A percentile compares a stretch with the other conserved stretches of the same genome.
phyloP scores from a whole-genome alignment of 1,140 invertebrate genomes.

The Pentalonia nigronervosa region DNA sequence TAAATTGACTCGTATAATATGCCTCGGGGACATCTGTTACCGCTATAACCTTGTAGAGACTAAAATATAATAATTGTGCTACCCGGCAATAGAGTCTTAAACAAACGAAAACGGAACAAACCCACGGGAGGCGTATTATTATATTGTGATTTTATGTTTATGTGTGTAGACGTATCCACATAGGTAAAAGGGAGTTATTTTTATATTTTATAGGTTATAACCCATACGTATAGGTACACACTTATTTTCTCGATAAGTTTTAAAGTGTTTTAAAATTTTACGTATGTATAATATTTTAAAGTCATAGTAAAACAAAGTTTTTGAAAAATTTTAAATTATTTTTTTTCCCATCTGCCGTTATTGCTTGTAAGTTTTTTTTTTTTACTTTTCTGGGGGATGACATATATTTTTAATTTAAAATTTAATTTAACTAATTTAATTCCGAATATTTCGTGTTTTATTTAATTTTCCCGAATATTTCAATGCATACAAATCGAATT shows the following conservation, averaged over 20 bases:
- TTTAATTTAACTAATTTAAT: too few relatives aligned
- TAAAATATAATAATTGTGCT: neutral
- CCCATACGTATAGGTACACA: neutral
- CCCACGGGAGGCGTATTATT: neutral
- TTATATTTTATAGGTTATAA: neutral
- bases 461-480: neutral
- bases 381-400: neutral
- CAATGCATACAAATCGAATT: neutral
- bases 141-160: neutral
- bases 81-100: neutral
- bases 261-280: neutral
- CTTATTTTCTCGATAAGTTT: neutral
- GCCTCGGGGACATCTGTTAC: slow-evolving; percentile 14
- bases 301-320: neutral
- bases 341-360: too few relatives aligned
- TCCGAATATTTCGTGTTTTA: neutral
- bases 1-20: slow-evolving; percentile 38
- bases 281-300: neutral
- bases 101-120: slow-evolving; percentile 14
- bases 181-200: neutral
- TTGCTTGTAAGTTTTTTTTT: neutral
- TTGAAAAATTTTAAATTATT: neutral
- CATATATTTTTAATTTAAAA: neutral
- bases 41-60: neutral
- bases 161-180: neutral